phyloP scores from a whole-genome alignment of 2,888 invertebrate species.

The Cataglyphis altisquamis region DNA sequence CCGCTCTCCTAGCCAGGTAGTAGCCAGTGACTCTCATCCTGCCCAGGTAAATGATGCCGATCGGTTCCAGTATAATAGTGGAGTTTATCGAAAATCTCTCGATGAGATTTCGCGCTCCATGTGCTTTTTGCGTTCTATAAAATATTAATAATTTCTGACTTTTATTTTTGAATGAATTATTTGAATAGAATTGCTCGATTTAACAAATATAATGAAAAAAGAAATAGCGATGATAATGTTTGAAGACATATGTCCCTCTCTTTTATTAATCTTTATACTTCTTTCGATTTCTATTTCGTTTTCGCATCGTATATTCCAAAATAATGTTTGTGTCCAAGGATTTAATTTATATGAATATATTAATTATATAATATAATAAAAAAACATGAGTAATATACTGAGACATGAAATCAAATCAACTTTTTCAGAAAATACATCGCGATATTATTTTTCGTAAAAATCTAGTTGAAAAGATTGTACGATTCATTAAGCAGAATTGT shows the following conservation, averaged over 20 bases:
- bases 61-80: neutral
- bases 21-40: slow-evolving; percentile 66
- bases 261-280: neutral
- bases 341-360: neutral
- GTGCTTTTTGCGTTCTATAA: neutral
- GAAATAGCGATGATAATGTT: neutral
- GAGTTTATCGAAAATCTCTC: neutral
- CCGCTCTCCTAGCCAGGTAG: slow-evolving; percentile 70
- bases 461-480: neutral
- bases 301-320: neutral
- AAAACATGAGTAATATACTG: neutral
- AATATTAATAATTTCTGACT: neutral
- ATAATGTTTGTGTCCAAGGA: neutral
- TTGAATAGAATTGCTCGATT: neutral
- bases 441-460: neutral
- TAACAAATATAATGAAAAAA: neutral
- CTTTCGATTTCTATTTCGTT: neutral
- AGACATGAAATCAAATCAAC: neutral
- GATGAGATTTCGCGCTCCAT: neutral
- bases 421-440: neutral
- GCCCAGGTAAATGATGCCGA: slow-evolving; percentile 8
- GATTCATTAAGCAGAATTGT: neutral
- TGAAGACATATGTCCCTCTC: neutral
- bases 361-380: neutral
- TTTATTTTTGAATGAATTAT: neutral